phyloP scores from a whole-genome alignment of 2,797 vertebrate species.

The Nannoperca australis region DNA sequence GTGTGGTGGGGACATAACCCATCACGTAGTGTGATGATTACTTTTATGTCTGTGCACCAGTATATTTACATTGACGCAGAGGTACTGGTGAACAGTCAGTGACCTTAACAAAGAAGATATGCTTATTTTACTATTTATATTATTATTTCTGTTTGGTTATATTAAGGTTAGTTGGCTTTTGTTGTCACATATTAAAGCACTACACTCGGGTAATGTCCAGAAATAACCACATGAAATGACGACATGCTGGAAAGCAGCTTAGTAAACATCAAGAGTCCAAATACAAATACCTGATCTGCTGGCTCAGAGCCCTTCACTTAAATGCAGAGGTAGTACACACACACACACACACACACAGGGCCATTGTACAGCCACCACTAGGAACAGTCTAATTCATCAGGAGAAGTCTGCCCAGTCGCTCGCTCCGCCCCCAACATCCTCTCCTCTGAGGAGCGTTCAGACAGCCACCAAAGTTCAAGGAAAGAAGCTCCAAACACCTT shows the following conservation, averaged over 20 bases:
- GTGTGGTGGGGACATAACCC: not conserved
- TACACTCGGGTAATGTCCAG: constrained; percentile 2
- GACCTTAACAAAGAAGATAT: not conserved
- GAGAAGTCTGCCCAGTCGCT: constrained; percentile 49
- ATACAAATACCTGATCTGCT: constrained; percentile 26
- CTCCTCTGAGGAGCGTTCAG: constrained; percentile 47
- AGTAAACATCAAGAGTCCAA: constrained; percentile 13
- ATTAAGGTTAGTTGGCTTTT: not conserved
- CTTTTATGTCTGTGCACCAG: not conserved
- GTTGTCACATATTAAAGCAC: constrained; percentile 14
- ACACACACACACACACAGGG: constrained; percentile 53
- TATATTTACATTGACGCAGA: not conserved
- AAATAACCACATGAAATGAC: not conserved
- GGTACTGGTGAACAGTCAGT: not conserved
- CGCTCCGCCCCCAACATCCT: constrained; percentile 81
- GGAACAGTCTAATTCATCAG: constrained; percentile 66
- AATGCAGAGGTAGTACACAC: constrained; percentile 65
- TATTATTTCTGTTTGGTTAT: too few relatives aligned
- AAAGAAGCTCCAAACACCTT: constrained; percentile 34
- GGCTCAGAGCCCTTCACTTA: constrained; percentile 24
- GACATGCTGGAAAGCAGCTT: constrained; percentile 13
- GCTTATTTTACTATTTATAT: not conserved
- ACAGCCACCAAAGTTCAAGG: constrained; percentile 66
- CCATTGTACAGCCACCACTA: constrained; percentile 65
- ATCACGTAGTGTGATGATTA: constrained; percentile 16